Evolutionary conservation across 2,113 vertebrate genomes (phyloP).

Genomic region (Notarius lentiginosus): DNA sequence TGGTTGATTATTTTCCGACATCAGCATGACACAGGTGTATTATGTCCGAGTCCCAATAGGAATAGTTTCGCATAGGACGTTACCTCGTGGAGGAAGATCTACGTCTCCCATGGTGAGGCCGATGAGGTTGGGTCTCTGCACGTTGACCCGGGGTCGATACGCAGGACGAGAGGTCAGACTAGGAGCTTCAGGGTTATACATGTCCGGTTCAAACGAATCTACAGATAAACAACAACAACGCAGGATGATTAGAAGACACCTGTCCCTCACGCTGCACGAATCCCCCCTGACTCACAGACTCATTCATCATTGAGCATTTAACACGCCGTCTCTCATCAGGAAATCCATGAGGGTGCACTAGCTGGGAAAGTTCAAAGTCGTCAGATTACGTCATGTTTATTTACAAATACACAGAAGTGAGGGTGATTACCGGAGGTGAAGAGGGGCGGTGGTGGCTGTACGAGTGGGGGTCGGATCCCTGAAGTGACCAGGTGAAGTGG

Average conservation of each 20-base stretch:
- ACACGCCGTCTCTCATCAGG: background rate
- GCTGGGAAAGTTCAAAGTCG: background rate
- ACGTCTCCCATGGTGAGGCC: slow-evolving; percentile 93
- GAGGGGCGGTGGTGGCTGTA: slow-evolving; percentile 81
- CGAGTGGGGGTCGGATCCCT: slow-evolving; percentile 87
- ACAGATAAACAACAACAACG: slow-evolving; percentile 62
- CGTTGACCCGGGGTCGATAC: slow-evolving; percentile 91
- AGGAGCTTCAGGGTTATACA: slow-evolving; percentile 97
- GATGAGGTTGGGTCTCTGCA: slow-evolving; percentile 95
- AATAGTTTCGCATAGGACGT: background rate
- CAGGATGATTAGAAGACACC: background rate
- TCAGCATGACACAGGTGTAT: background rate
- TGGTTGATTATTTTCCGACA: background rate
- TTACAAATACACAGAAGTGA: background rate
- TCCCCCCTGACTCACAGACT: background rate
- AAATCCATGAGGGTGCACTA: background rate
- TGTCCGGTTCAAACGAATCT: slow-evolving; percentile 91
- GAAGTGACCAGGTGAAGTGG: slow-evolving; percentile 84
- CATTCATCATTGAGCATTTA: background rate
- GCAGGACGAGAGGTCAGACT: slow-evolving; percentile 92
- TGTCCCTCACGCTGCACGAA: background rate
- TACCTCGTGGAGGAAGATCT: slow-evolving; percentile 91
- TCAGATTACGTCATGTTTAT: background rate
- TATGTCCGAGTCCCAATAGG: background rate
- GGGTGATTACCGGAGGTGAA: slow-evolving; percentile 80